phyloP scores from a whole-genome alignment of 2,113 vertebrate genomes.

The Trachemys scripta region DNA sequence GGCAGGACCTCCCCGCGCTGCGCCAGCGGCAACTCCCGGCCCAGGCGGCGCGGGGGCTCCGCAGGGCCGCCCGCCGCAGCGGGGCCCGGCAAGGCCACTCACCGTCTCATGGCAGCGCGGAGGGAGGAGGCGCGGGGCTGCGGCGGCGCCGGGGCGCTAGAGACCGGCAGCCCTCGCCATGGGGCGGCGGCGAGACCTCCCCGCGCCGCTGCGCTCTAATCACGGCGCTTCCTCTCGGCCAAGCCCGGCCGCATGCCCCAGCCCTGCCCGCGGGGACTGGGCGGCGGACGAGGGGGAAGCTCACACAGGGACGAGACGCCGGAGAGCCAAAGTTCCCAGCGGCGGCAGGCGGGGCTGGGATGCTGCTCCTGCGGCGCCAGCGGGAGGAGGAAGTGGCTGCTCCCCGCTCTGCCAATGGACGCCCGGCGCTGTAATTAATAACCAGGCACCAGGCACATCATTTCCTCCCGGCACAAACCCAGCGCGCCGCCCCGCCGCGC shows the following conservation, averaged over 20 bases:
- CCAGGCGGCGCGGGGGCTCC: not conserved
- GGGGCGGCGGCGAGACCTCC: not conserved
- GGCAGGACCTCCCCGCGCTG: not conserved
- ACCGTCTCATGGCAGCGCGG: not conserved
- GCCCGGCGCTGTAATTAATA: conserved; percentile 81
- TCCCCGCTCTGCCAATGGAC: conserved; percentile 76
- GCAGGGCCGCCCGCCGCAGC: not conserved
- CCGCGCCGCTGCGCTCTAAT: not conserved
- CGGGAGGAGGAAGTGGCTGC: conserved; percentile 83
- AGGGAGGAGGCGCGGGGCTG: not conserved
- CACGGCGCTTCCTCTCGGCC: not conserved
- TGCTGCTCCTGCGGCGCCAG: conserved; percentile 54
- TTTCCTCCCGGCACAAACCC: conserved; percentile 81
- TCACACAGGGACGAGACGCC: not conserved
- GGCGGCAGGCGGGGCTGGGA: not conserved
- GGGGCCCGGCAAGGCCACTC: not conserved
- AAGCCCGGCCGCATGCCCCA: not conserved
- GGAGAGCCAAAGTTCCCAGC: conserved; percentile 18
- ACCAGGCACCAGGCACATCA: conserved; percentile 75
- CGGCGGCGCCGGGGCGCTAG: not conserved
- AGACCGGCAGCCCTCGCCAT: not conserved
- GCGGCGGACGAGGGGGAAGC: conserved; percentile 7
- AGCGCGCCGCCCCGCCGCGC: conserved; percentile 33
- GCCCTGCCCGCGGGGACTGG: too few relatives aligned
- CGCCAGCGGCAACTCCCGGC: not conserved